Evolutionary conservation across 2,797 vertebrate genomes (phyloP), one percentile per base, ranked within the genome.

Genomic region (Smutsia gigantea): DNA sequence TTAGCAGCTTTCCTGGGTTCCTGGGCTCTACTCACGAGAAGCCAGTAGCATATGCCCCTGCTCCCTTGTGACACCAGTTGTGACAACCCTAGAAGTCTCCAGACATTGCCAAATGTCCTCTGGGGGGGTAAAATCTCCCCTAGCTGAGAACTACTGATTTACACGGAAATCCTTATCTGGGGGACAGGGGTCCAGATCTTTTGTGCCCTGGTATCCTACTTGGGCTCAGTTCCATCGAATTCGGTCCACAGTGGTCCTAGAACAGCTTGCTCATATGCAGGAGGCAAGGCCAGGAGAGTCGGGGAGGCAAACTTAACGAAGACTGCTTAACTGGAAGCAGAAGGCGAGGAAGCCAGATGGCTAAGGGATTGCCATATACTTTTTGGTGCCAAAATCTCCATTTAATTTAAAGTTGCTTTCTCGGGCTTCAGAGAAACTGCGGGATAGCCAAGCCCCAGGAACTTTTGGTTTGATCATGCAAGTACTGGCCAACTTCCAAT

Each of bases 1-100:
- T 64, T 7, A 82, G 55, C 57, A 92, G 66, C 61, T 82, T 82
- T 69, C 49, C 61, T 51, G 49, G 31, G 29, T 82, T 69, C 49
- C 61, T 57, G 49, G 31, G 25, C 66, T 92, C 71, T 59, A n/a
- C 27, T 49, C 57, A 59, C 14, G 14, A 87, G 39, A 95, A 21
- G 49, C 7, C 4, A 86, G 18, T 4, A 75, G 34, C 19, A 69
- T 8, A 12, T 1, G 42, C 42, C 42, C 42, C 42, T 46, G 42
- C 5, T n/a, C 21, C 15, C 3, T 13, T 39, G 37, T 39, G 37
- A 39, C 15, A 46, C 4, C 1, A 63, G 51, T 19, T 66, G 9
- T 94, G 37, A 89, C 53, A 83, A 93, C 10, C 0, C 19, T 64
- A 90, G 95, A 74, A 61, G 72, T 55, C 37, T 94, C 86, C 85